Percentiles rank a stretch among this genome's conserved stretches.
phyloP scores from a whole-genome alignment of 2,888 invertebrate species.

The Hipparchia sbordonii region DNA sequence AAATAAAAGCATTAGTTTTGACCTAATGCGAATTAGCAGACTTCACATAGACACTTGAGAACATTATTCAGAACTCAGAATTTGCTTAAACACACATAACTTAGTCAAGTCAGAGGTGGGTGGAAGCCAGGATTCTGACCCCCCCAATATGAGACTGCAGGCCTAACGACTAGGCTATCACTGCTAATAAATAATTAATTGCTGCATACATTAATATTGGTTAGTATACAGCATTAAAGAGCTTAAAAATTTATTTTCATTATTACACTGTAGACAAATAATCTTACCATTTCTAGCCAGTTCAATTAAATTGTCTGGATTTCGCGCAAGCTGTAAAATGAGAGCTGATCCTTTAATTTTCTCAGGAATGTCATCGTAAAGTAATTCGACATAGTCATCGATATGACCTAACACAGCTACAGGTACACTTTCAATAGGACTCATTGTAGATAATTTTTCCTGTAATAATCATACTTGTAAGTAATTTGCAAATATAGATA shows the following conservation, averaged over 20 bases:
- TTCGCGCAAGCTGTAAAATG: slow-evolving; percentile 95
- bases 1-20: too few species aligned
- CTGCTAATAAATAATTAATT: too few species aligned
- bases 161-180: too few species aligned
- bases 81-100: too few species aligned
- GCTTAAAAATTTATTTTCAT: background rate
- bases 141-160: too few species aligned
- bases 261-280: background rate
- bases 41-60: too few species aligned
- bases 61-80: too few species aligned
- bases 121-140: too few species aligned
- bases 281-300: slow-evolving; percentile 94
- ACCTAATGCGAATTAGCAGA: too few species aligned
- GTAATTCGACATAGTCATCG: slow-evolving; percentile 96
- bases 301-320: slow-evolving; percentile 96
- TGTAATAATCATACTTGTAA: background rate
- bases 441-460: slow-evolving; percentile 52
- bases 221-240: too few species aligned
- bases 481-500: background rate
- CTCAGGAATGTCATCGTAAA: slow-evolving; percentile 97
- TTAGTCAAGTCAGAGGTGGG: too few species aligned
- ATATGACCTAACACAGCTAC: slow-evolving; percentile 89
- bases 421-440: slow-evolving; percentile 82
- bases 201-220: too few species aligned
- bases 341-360: slow-evolving; percentile 96